Conservation (phyloP, 1,140 invertebrate genomes). For the Lepidurus packardi region DNA sequence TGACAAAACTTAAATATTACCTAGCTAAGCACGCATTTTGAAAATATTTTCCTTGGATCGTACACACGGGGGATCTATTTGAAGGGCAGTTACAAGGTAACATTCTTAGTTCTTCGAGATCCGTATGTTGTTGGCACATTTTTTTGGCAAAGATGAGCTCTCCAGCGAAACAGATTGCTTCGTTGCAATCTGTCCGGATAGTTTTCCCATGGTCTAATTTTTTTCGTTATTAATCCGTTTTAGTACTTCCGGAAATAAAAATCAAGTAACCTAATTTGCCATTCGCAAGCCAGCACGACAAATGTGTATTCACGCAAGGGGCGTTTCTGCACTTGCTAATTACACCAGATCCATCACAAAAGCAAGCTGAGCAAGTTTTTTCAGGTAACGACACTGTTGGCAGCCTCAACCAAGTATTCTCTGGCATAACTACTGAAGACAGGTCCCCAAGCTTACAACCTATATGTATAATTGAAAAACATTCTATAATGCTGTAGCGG, state of each 20-base stretch:
- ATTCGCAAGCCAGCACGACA: not conserved
- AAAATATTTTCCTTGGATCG: not conserved
- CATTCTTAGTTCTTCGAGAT: not conserved
- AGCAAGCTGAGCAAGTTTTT: not conserved
- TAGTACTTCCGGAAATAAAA: too few species aligned
- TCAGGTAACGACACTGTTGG: constrained; percentile 43
- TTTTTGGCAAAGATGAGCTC: not conserved
- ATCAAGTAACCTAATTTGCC: not conserved
- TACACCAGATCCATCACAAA: not conserved
- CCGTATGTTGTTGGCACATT: not conserved
- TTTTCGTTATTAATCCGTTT: too few species aligned
- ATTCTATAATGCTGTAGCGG: too few species aligned
- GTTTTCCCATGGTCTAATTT: not conserved
- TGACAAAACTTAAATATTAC: not conserved
- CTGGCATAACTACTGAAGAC: constrained; percentile 64
- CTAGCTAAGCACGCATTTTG: not conserved
- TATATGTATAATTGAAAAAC: constrained; percentile 38
- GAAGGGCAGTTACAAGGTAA: not conserved
- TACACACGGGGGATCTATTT: not conserved
- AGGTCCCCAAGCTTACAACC: constrained; percentile 75
- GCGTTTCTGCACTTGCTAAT: not conserved
- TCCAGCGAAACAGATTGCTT: not conserved
- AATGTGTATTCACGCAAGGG: not conserved
- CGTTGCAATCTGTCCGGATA: not conserved
- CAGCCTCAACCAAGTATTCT: constrained; percentile 67